These are phyloP conservation scores for Phataginus tetradactyla DNA, from an alignment of 2,797 vertebrate genomes.

Conservation along the genomic window DNA sequence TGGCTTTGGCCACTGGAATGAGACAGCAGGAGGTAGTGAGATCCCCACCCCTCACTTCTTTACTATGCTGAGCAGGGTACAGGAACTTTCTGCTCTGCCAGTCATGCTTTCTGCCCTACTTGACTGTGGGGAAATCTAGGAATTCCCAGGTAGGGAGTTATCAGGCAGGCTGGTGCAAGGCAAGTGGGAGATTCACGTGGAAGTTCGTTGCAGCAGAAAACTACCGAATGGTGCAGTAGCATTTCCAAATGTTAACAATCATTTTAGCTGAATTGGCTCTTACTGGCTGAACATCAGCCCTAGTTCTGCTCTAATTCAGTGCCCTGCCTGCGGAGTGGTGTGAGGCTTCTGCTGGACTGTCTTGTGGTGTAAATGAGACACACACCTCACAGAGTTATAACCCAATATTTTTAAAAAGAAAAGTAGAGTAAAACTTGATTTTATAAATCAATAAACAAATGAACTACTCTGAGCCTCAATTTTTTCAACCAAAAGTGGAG, in stretches of 20 bases:
- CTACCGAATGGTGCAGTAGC: not conserved
- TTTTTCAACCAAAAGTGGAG: constrained; percentile 10
- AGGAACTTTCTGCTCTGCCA: not conserved
- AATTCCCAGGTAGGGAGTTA: not conserved
- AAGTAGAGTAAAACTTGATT: not conserved
- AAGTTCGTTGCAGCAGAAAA: not conserved
- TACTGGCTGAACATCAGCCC: not conserved
- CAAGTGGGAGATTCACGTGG: not conserved
- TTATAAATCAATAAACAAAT: constrained; percentile 2
- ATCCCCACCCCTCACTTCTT: not conserved
- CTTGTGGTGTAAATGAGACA: not conserved
- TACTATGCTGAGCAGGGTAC: not conserved
- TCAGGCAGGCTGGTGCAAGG: not conserved
- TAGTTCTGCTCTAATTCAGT: not conserved
- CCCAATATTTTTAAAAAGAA: not conserved
- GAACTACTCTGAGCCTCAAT: not conserved
- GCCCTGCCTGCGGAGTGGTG: not conserved
- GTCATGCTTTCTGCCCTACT: not conserved
- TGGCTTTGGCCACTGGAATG: not conserved
- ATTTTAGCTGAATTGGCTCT: not conserved
- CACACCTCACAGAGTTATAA: not conserved
- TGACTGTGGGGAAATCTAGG: not conserved
- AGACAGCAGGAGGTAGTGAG: not conserved
- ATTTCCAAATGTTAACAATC: not conserved
- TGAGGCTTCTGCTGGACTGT: not conserved